Evolutionary conservation across 2,888 invertebrate species (phyloP).

Genomic region (Drosophila subsilvestris): DNA sequence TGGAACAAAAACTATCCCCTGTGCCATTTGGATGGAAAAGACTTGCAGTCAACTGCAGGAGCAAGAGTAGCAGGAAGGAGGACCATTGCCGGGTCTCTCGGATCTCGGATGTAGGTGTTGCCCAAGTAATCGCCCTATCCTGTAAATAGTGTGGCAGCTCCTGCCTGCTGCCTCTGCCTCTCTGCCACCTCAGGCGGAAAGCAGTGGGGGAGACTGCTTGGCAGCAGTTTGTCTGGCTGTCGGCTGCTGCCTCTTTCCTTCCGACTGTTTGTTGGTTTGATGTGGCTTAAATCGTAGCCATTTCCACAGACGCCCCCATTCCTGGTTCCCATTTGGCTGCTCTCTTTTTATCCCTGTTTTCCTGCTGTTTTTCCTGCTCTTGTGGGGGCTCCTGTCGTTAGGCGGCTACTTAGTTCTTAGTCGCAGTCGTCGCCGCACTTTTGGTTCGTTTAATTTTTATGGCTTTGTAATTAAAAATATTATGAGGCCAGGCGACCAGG

Average conservation of each 20-base stretch:
- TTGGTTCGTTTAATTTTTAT: slow-evolving; percentile 60
- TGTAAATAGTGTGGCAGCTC: slow-evolving; percentile 44
- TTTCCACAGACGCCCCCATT: slow-evolving; percentile 22
- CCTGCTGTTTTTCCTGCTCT: slow-evolving; percentile 8
- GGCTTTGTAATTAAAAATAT: slow-evolving; percentile 70
- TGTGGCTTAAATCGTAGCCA: slow-evolving; percentile 65
- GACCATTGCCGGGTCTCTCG: not conserved
- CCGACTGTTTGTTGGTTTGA: slow-evolving; percentile 53
- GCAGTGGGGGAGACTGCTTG: slow-evolving; percentile 17
- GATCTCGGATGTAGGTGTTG: slow-evolving; percentile 56
- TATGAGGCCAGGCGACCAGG: slow-evolving; percentile 18
- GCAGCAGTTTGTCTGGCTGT: slow-evolving; percentile 40
- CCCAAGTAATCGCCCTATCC: slow-evolving; percentile 53
- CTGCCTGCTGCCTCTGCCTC: slow-evolving; percentile 10
- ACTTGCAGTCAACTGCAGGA: slow-evolving; percentile 52
- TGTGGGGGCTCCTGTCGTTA: slow-evolving; percentile 46
- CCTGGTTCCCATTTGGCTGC: slow-evolving; percentile 11
- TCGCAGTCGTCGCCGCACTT: slow-evolving; percentile 46
- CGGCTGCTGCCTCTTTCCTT: slow-evolving; percentile 7
- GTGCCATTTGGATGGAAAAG: slow-evolving; percentile 17
- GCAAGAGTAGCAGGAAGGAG: not conserved
- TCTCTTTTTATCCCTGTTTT: slow-evolving; percentile 31
- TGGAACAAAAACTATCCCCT: slow-evolving; percentile 44
- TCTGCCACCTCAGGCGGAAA: slow-evolving; percentile 18
- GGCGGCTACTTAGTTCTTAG: slow-evolving; percentile 60